Percentiles rank a stretch among this genome's conserved stretches.
phyloP scores from a whole-genome alignment of 2,888 invertebrate species.

The Proisotoma minuta region DNA sequence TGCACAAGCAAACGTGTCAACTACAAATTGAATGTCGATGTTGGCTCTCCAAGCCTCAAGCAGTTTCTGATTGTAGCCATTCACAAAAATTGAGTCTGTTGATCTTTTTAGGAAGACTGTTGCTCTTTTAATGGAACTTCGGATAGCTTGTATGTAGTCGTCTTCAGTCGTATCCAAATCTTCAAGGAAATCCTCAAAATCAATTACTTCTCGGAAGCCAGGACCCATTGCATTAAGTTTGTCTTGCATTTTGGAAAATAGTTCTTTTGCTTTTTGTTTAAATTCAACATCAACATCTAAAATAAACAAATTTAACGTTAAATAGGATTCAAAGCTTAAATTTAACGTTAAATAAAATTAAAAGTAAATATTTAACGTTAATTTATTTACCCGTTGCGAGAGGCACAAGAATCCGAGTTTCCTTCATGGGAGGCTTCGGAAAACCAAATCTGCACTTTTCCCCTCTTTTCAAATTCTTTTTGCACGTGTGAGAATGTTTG shows the following conservation, averaged over 20 bases:
- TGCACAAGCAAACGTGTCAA: background rate
- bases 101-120: constrained; percentile 41
- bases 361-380: background rate
- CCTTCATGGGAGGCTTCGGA: constrained; percentile 13
- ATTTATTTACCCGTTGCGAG: background rate
- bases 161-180: background rate
- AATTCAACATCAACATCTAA: background rate
- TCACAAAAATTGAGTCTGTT: constrained; percentile 39
- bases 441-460: constrained; percentile 6
- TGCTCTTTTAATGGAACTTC: background rate
- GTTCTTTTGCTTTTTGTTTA: background rate
- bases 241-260: background rate
- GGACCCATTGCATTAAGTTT: background rate
- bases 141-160: background rate
- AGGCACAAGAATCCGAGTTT: constrained; percentile 1
- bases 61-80: constrained; percentile 46
- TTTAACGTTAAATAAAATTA: too few species aligned
- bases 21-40: background rate
- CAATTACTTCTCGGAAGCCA: background rate
- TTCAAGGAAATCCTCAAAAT: background rate
- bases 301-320: background rate
- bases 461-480: background rate
- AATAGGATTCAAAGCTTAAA: too few species aligned
- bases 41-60: constrained; percentile 48
- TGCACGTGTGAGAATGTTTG: constrained; percentile 21